phyloP scores from a whole-genome alignment of 1,140 invertebrate species.

The Sinella curviseta region DNA sequence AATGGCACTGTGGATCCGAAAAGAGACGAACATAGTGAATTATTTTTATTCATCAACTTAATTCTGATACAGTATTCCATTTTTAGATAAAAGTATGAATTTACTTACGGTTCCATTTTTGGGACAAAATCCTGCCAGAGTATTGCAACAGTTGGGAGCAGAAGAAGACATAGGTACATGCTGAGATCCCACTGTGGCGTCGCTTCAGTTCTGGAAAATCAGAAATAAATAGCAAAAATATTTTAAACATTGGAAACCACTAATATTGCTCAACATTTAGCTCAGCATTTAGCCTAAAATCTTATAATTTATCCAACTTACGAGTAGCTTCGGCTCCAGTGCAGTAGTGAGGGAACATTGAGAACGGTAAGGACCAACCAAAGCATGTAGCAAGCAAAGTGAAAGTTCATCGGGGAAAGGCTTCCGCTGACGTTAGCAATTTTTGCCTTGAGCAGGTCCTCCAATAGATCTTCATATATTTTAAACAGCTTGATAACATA shows the following conservation, averaged over 20 bases:
- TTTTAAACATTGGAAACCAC: slow-evolving; percentile 40
- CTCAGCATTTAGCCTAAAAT: too few relatives aligned
- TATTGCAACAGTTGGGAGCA: slow-evolving; percentile 39
- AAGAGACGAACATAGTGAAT: not conserved
- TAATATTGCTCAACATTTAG: too few relatives aligned
- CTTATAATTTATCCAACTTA: too few relatives aligned
- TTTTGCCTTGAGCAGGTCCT: slow-evolving; percentile 38
- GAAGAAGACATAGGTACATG: slow-evolving; percentile 40
- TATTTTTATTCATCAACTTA: not conserved
- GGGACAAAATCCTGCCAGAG: slow-evolving; percentile 46
- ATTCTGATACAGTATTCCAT: not conserved
- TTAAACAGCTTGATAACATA: slow-evolving; percentile 44
- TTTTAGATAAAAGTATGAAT: not conserved
- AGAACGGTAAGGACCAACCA: slow-evolving; percentile 36
- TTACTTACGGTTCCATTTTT: slow-evolving; percentile 39
- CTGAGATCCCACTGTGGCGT: slow-evolving; percentile 42
- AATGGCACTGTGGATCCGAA: slow-evolving; percentile 30
- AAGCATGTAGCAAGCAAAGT: slow-evolving; percentile 33
- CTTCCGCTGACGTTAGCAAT: slow-evolving; percentile 28
- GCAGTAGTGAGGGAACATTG: slow-evolving; percentile 38
- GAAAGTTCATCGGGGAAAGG: slow-evolving; percentile 44
- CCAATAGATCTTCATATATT: slow-evolving; percentile 45
- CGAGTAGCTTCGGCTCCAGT: slow-evolving; percentile 29
- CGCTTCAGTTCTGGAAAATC: slow-evolving; percentile 21
- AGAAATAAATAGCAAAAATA: slow-evolving; percentile 33